Evolutionary conservation across 2,888 invertebrate species (phyloP), one percentile per base, ranked within the genome.

Genomic region (Drosophila mayaguana): DNA sequence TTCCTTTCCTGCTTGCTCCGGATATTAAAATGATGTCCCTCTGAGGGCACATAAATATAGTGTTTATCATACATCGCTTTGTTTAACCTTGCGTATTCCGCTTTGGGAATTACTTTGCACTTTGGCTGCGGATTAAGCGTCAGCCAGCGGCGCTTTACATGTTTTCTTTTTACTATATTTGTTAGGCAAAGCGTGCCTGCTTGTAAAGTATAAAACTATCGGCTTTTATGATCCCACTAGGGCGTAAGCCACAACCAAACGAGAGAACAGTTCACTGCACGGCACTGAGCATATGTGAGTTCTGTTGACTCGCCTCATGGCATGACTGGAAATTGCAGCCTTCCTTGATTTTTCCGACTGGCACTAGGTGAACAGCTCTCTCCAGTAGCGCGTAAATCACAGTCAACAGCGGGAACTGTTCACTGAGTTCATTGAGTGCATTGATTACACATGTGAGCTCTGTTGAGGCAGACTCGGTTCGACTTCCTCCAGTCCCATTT

Each of bases 31-130:
- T 48, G 5, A n/a, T n/a, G 48, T 5, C 12, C 12, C 48, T 48
- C 48, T 48, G 11, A 48, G 48, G 48, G 6, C 48, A 1, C 12
- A 32, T 48, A 48, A 48, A 28, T 7, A 32, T 18, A 18, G 48
- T 32, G 11, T 12, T 48, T 28, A 48, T 48, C 48, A 48, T 28
- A n/a, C 48, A 48, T 32, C 12, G n/a, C 48, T 32, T 18, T 28
- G 48, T 18, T 28, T 2, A 48, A 28, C n/a, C 28, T 48, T n/a
- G 28, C 48, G n/a, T 11, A 28, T n/a, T 28, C 7, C 28, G 7
- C 48, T 48, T 32, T 5, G 28, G 48, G 48, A n/a, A 48, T 12
- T 32, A 1, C n/a, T 11, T 32, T 18, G 28, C 28, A 18, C 48
- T 18, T n/a, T 48, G 48, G 18, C n/a, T 48, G 11, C 7, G 12